Base-by-base conservation (phyloP, 2,113 vertebrate genomes). In the Enhydra lutris region DNA sequence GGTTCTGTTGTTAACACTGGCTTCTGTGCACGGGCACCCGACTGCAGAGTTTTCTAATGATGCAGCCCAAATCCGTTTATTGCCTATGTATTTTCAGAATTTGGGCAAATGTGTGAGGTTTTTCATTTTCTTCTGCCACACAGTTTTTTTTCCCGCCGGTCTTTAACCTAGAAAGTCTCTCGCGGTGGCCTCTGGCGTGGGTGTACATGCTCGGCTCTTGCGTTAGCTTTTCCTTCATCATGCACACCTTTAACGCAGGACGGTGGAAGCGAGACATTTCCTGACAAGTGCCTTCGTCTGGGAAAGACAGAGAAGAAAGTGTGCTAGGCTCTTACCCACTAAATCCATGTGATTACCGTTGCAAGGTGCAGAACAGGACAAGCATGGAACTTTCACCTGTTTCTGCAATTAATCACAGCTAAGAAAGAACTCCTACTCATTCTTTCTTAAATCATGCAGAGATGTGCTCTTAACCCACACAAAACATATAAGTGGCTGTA, bases 141-240 rank as follows among this genome's bases (percentile, higher is more conserved):
- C 1, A 0, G 31, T 74, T 83, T 1, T 7, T 24, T 24, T 67
- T n/a, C 18, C 18, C 31, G 10, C 6, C 1, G 31, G 17, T 8
- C 67, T 89, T 84, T 65, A 36, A 24, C 17, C 20, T 1, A 4
- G 47, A 42, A 17, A 3, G 39, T 18, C 18, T 24, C 65, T n/a
- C 29, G 0, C 1, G 0, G 39, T 26, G 29, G 74, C 45, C 26
- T n/a, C 73, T 3, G 15, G 6, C 14, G 3, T 4, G 18, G 63
- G 10, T 23, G 8, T 34, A 31, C 23, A 47, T 21, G 7, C 45
- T 7, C 1, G 0, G 8, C 14, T 14, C 11, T 36, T 4, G 21
- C 23, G 42, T 47, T 24, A 4, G 24, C 21, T n/a, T 81, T 73
- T 79, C n/a, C 76, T n/a, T 26, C 63, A 1, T 34, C 29, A 0